Evolutionary conservation across 2,888 invertebrate genomes (phyloP).

Genomic region (Fragum whitleyi): DNA sequence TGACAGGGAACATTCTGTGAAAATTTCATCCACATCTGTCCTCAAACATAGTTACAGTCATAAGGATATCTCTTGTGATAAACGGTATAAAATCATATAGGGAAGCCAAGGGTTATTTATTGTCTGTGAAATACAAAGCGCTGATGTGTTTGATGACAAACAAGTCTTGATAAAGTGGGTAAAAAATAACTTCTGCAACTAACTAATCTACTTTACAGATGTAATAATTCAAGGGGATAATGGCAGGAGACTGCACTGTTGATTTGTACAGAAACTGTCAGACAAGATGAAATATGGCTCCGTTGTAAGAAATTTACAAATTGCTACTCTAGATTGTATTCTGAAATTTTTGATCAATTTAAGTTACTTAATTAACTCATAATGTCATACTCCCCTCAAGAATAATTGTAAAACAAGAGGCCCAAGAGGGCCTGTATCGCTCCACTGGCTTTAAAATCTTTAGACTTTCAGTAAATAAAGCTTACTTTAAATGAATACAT

Average conservation of each 20-base stretch:
- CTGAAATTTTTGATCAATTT: not conserved
- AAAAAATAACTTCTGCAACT: slow-evolving; percentile 4
- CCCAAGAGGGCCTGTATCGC: too few species aligned
- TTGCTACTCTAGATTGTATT: not conserved
- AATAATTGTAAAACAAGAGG: not conserved
- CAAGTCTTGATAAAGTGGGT: slow-evolving; percentile 27
- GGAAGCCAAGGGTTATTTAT: not conserved
- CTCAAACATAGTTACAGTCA: too few species aligned
- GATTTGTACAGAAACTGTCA: not conserved
- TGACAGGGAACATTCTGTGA: too few species aligned
- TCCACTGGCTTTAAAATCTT: too few species aligned
- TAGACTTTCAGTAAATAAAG: too few species aligned
- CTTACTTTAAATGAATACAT: too few species aligned
- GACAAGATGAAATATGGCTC: slow-evolving; percentile 1
- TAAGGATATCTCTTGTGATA: too few species aligned
- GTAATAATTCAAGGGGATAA: slow-evolving; percentile 10
- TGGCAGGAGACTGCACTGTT: slow-evolving; percentile 7
- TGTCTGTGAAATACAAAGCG: slow-evolving; percentile 6
- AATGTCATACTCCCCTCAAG: not conserved
- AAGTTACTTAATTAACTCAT: not conserved
- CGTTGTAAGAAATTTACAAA: not conserved
- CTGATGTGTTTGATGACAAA: slow-evolving; percentile 23
- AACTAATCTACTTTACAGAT: slow-evolving; percentile 23
- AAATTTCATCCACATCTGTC: too few species aligned
- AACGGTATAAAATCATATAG: too few species aligned